Evolutionary conservation across 2,888 invertebrate species (phyloP).

Genomic region (Epirrhoe alternata): DNA sequence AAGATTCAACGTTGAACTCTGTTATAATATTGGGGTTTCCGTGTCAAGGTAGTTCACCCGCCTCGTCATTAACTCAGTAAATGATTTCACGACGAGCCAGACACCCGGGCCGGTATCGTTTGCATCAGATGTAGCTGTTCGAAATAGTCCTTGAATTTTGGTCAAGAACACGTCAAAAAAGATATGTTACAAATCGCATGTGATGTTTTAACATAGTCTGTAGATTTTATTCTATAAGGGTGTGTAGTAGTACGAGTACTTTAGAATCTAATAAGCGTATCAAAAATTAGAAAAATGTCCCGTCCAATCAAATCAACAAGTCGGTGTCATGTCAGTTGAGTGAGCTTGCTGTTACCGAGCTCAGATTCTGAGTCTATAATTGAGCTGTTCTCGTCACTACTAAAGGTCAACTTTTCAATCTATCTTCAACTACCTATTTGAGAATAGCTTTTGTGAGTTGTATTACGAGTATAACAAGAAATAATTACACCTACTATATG

Average conservation of each 20-base stretch:
- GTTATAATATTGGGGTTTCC: not conserved
- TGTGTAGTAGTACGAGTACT: too few relatives aligned
- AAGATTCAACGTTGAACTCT: not conserved
- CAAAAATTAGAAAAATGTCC: too few relatives aligned
- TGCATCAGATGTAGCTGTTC: not conserved
- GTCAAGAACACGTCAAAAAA: not conserved
- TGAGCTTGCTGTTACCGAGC: not conserved
- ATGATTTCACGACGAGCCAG: not conserved
- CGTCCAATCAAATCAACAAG: not conserved
- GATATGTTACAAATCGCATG: not conserved
- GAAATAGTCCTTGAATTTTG: too few relatives aligned
- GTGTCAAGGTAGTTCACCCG: not conserved
- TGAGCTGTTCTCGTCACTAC: not conserved
- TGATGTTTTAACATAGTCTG: not conserved
- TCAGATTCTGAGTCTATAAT: not conserved
- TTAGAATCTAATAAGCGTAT: too few relatives aligned
- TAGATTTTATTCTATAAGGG: too few relatives aligned
- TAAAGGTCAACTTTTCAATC: constrained; percentile 13
- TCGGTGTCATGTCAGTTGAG: not conserved
- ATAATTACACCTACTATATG: not conserved
- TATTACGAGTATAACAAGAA: not conserved
- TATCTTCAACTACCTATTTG: constrained; percentile 4
- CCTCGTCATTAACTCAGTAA: not conserved
- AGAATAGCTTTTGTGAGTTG: not conserved
- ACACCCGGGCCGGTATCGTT: not conserved